Base-by-base conservation (phyloP, 1,140 invertebrate genomes). In the Odontomachus brunneus region DNA sequence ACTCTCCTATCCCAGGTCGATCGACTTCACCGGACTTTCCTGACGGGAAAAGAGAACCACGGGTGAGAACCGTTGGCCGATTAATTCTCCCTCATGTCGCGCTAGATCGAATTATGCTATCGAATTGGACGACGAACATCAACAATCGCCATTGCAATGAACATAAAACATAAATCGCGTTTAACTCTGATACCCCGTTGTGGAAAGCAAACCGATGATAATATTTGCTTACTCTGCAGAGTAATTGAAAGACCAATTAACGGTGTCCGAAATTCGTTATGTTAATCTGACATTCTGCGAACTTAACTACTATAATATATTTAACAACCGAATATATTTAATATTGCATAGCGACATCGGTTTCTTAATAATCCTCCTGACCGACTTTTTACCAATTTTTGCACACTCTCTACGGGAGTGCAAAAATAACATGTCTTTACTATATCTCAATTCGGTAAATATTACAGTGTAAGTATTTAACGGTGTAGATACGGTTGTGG, bases 231-330 rank as follows among this genome's bases (percentile, higher is more conserved):
- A 11, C 3, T 26, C 24, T 44, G 4, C 48, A 57, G 57, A 78
- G 17, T 78, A 55, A 78, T 78, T 78, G 44, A 78, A 78, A 69
- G 48, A 78, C 60, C 33, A 44, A 78, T 78, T 55, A 69, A 67
- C 63, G 15, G 44, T 19, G 38, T 17, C 33, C 69, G 75, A 26
- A 17, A 24, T 38, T 33, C 51, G 22, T 57, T 33, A 33, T 26
- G 29, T 69, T 78, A 78, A 78, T 78, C 63, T 29, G 65, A 38
- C 14, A 29, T 44, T 57, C 29, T 26, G 14, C 33, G 7, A 65
- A 69, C 59, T 80, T 29, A 44, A 67, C 15, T 76, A 53, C 62
- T 49, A 22, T 57, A 49, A 69, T 51, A 78, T n/a, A 57, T 67
- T 51, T 11, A 11, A 69, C 48, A 14, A 17, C 2, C 33, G 17